phyloP scores from a whole-genome alignment of 2,797 vertebrate species.

The Lithobates sylvaticus region DNA sequence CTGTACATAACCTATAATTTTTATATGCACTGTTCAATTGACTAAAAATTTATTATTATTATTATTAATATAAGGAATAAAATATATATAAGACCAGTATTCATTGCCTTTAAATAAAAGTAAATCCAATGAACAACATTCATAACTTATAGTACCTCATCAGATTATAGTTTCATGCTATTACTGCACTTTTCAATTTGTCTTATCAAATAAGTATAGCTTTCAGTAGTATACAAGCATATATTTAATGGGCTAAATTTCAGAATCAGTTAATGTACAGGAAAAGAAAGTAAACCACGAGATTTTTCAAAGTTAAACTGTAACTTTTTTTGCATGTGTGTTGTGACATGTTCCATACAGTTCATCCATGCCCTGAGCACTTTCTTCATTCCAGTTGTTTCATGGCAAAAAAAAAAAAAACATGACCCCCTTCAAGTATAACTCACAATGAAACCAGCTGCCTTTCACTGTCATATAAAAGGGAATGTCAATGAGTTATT shows the following conservation, averaged over 20 bases:
- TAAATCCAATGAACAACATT: too few species aligned
- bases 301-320: neutral
- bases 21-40: too few species aligned
- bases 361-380: constrained; percentile 14
- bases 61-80: neutral
- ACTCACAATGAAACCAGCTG: constrained; percentile 14
- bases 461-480: constrained; percentile 2
- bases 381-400: constrained; percentile 41
- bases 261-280: neutral
- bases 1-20: too few species aligned
- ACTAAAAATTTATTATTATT: too few species aligned
- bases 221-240: neutral
- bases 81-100: neutral
- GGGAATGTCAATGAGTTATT: neutral
- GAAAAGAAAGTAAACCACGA: neutral
- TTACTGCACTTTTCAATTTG: too few species aligned
- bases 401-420: constrained; percentile 17
- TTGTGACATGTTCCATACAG: constrained; percentile 28
- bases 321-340: neutral
- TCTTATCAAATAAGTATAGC: too few species aligned
- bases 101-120: neutral
- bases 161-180: neutral
- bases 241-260: neutral
- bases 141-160: neutral
- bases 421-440: constrained; percentile 23